These are phyloP conservation scores for Notocelia uddmanniana DNA, from an alignment of 2,888 invertebrate species.

Conservation along the genomic window DNA sequence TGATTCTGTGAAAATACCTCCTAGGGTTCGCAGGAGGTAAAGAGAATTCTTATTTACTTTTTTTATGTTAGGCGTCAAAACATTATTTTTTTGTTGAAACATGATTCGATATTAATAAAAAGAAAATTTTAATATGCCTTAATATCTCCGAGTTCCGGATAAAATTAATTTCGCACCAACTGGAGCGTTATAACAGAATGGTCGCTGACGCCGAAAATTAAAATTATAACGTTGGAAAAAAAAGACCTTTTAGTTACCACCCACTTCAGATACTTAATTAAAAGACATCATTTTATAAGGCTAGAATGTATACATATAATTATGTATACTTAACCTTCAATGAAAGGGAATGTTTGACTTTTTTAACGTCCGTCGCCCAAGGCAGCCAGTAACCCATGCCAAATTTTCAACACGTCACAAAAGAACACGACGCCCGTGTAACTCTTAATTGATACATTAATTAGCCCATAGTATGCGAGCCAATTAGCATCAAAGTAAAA, in stretches of 20 bases:
- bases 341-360: too few species aligned
- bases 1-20: too few species aligned
- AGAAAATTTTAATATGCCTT: neutral
- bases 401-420: too few species aligned
- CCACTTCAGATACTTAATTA: neutral
- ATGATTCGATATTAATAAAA: constrained; percentile 7
- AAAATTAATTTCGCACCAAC: constrained; percentile 19
- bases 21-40: too few species aligned
- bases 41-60: too few species aligned
- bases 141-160: neutral
- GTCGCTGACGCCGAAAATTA: constrained; percentile 4
- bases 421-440: neutral
- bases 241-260: neutral
- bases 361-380: too few species aligned
- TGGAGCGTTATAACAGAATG: constrained; percentile 16
- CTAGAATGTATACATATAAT: too few species aligned
- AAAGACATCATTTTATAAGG: too few species aligned
- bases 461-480: neutral
- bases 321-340: too few species aligned
- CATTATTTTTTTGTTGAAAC: too few species aligned
- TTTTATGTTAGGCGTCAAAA: too few species aligned
- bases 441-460: neutral
- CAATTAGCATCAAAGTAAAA: constrained; percentile 28
- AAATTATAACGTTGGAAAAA: neutral
- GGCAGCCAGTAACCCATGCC: too few species aligned